Evolutionary conservation across 2,797 vertebrate species (phyloP).

Genomic region (Crossoptilon crossoptilon): DNA sequence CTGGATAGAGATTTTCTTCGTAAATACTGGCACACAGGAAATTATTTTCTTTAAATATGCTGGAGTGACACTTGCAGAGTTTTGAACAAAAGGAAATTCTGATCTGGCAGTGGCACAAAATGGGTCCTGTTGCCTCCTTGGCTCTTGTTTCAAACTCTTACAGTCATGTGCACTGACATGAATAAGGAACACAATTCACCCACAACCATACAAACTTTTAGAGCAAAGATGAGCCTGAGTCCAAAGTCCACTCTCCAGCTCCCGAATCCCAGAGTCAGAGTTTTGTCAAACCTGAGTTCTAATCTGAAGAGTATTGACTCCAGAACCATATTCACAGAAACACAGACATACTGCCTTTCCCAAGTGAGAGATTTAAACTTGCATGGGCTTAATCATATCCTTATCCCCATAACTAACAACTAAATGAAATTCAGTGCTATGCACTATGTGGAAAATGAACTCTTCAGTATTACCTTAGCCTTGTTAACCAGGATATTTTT

Average conservation of each 20-base stretch:
- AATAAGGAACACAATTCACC: background rate
- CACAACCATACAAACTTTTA: background rate
- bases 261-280: background rate
- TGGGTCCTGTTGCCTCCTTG: background rate
- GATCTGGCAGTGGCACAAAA: background rate
- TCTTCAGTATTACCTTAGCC: background rate
- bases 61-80: constrained; percentile 8
- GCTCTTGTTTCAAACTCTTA: background rate
- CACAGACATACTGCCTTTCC: background rate
- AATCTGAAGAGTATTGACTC: background rate
- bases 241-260: background rate
- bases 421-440: constrained; percentile 30
- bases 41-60: constrained; percentile 52
- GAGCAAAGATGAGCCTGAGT: background rate
- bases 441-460: background rate
- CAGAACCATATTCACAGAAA: background rate
- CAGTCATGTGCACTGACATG: background rate
- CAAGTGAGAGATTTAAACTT: constrained; percentile 17
- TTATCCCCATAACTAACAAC: constrained; percentile 48
- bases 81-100: constrained; percentile 44
- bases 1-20: constrained; percentile 51
- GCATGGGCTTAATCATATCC: constrained; percentile 38
- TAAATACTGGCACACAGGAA: constrained; percentile 3
- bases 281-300: background rate
- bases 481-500: background rate